Conservation (phyloP, 2,888 invertebrate genomes). For the Mythimna pallens region DNA sequence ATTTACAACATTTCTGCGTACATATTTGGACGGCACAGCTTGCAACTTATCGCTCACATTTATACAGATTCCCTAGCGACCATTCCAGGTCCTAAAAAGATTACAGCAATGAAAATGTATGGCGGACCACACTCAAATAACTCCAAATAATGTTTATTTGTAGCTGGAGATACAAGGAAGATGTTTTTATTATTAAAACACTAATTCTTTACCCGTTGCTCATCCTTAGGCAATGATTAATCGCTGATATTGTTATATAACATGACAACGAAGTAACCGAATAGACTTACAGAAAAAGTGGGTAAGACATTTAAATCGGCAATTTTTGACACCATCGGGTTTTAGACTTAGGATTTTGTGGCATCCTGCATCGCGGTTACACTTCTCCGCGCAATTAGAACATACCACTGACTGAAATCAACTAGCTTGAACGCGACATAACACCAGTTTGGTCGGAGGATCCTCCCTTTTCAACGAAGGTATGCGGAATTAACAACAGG, state of each 20-base stretch:
- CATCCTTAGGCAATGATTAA: background rate
- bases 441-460: too few relatives aligned
- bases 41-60: slow-evolving; percentile 28
- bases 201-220: background rate
- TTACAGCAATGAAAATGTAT: slow-evolving; percentile 28
- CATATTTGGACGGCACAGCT: background rate
- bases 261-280: background rate
- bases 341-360: too few relatives aligned
- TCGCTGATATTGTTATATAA: background rate
- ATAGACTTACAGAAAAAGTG: background rate
- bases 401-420: too few relatives aligned
- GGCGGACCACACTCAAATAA: slow-evolving; percentile 29
- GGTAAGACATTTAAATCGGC: too few relatives aligned
- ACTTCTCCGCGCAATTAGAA: too few relatives aligned
- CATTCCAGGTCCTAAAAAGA: slow-evolving; percentile 30
- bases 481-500: too few relatives aligned
- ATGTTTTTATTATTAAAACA: background rate
- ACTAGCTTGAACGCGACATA: too few relatives aligned
- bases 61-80: slow-evolving; percentile 37
- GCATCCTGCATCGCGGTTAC: too few relatives aligned
- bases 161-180: background rate
- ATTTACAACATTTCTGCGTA: background rate
- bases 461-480: too few relatives aligned
- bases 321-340: too few relatives aligned
- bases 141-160: slow-evolving; percentile 27